Evolutionary conservation across 1,140 invertebrate genomes (phyloP).

Genomic region (Drosophila azteca): DNA sequence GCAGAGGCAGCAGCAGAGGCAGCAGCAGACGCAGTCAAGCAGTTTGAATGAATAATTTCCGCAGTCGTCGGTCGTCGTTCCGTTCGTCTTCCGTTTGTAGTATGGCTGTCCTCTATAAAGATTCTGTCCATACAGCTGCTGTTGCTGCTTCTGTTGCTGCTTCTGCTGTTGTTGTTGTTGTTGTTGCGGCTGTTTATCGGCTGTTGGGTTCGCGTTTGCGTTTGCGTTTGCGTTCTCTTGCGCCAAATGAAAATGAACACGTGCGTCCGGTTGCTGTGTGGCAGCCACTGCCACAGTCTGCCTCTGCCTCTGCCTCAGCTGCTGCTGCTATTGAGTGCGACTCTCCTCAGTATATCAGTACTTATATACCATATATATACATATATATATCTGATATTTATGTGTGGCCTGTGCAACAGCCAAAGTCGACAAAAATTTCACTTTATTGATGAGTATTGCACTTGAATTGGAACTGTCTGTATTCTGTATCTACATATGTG

Average conservation of each 20-base stretch:
- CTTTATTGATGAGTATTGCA: slow-evolving; percentile 75
- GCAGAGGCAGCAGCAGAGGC: slow-evolving; percentile 21
- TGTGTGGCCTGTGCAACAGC: slow-evolving; percentile 44
- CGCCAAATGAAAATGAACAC: slow-evolving; percentile 81
- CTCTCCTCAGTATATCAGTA: slow-evolving; percentile 16
- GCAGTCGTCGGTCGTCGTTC: slow-evolving; percentile 63
- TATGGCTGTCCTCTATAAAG: slow-evolving; percentile 58
- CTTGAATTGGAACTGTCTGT: slow-evolving; percentile 58
- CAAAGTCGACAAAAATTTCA: slow-evolving; percentile 61
- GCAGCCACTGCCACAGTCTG: slow-evolving; percentile 37
- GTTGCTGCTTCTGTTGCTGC: slow-evolving; percentile 14
- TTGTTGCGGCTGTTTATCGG: slow-evolving; percentile 68
- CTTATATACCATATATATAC: slow-evolving; percentile 55
- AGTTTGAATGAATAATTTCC: slow-evolving; percentile 80
- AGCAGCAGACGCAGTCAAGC: slow-evolving; percentile 48
- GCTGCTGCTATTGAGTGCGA: slow-evolving; percentile 14
- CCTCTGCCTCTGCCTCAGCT: slow-evolving; percentile 11
- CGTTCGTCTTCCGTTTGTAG: slow-evolving; percentile 33
- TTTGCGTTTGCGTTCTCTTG: slow-evolving; percentile 19
- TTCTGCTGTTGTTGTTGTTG: slow-evolving; percentile 12
- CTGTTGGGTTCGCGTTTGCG: slow-evolving; percentile 59
- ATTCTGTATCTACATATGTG: slow-evolving; percentile 37
- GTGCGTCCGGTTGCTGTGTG: slow-evolving; percentile 74
- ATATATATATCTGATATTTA: slow-evolving; percentile 16
- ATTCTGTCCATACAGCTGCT: slow-evolving; percentile 55